A percentile compares a stretch with the other conserved stretches of the same genome.
Evolutionary conservation across 2,888 invertebrate species (phyloP).

Genomic region (Drosophila histrio): DNA sequence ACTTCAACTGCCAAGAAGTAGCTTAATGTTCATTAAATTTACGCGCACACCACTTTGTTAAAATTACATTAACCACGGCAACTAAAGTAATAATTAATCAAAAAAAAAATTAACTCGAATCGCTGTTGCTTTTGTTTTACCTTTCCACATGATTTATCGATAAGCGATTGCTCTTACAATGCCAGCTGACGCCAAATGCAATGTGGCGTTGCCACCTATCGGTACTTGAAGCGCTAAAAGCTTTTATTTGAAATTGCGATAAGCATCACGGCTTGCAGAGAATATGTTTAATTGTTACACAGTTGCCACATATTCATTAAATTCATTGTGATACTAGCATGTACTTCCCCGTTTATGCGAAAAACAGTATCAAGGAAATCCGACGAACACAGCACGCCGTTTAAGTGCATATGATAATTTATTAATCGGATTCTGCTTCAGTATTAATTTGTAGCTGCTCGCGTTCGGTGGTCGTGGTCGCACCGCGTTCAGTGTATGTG

Average conservation of each 20-base stretch:
- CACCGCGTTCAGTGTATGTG: constrained; percentile 10
- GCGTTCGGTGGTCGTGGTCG: constrained; percentile 39
- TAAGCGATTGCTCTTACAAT: constrained; percentile 34
- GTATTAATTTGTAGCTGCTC: constrained; percentile 58
- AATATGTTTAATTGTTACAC: background rate
- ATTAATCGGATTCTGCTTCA: constrained; percentile 41
- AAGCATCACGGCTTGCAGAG: background rate
- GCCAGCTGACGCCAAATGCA: constrained; percentile 31
- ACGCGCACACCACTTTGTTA: constrained; percentile 7
- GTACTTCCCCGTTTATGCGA: constrained; percentile 15
- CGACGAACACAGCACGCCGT: background rate
- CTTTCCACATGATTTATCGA: constrained; percentile 52
- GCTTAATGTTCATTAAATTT: background rate
- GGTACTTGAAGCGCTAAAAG: constrained; percentile 6
- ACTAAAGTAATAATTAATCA: constrained; percentile 32
- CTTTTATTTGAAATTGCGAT: constrained; percentile 30
- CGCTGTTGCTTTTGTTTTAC: constrained; percentile 59
- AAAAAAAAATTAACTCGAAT: constrained; percentile 33
- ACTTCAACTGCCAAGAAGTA: background rate
- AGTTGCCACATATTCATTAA: background rate
- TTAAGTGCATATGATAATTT: background rate
- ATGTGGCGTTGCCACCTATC: constrained; percentile 29
- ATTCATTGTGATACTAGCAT: background rate
- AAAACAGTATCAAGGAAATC: background rate
- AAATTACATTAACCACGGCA: constrained; percentile 22